phyloP scores from a whole-genome alignment of 2,797 vertebrate genomes.

The Acipenser oxyrinchus region DNA sequence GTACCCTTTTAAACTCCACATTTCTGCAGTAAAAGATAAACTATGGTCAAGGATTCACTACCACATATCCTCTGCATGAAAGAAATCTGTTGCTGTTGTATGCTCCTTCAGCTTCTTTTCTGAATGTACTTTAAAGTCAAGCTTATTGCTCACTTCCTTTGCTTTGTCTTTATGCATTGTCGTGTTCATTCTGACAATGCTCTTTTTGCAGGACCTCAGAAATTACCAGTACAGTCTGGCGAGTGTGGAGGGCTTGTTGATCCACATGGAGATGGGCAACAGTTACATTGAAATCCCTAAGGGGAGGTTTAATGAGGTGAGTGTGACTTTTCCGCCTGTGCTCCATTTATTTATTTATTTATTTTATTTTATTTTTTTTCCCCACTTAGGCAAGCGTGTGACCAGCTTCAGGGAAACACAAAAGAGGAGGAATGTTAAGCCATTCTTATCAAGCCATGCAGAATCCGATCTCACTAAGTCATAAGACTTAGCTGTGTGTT shows the following conservation, averaged over 20 bases:
- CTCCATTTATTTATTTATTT: slow-evolving; percentile 7
- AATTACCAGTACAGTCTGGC: slow-evolving; percentile 90
- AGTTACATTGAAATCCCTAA: slow-evolving; percentile 88
- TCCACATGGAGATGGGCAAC: slow-evolving; percentile 93
- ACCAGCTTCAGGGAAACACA: background rate
- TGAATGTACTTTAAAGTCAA: no score
- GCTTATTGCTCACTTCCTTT: no score
- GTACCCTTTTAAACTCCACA: no score
- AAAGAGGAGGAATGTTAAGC: background rate
- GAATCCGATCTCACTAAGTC: background rate
- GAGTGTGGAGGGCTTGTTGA: slow-evolving; percentile 72
- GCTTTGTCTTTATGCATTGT: no score
- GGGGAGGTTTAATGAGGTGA: slow-evolving; percentile 74
- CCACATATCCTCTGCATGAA: no score
- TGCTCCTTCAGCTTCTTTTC: no score
- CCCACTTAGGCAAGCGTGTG: slow-evolving; percentile 3
- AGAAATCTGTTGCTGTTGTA: no score
- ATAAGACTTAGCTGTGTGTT: background rate
- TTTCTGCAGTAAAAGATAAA: no score
- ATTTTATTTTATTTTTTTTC: background rate
- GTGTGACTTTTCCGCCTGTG: slow-evolving; percentile 24
- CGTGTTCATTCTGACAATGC: no score
- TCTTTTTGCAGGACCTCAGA: slow-evolving; percentile 72
- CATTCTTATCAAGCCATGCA: background rate
- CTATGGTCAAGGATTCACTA: no score